Conservation (phyloP, 2,888 invertebrate species). For the Drosophila sordidula region DNA sequence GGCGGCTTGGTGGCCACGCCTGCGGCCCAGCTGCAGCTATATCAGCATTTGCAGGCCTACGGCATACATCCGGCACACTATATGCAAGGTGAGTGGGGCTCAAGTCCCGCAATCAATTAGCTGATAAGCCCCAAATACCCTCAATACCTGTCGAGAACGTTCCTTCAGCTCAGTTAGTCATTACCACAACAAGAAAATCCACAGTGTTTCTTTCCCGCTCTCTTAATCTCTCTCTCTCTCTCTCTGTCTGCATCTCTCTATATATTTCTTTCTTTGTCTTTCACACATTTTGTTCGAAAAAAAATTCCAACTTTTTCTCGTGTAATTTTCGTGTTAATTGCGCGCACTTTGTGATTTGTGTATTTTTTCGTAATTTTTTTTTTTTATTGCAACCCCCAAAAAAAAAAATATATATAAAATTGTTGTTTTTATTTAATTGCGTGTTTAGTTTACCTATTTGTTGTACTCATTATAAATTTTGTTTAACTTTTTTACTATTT, state of each 20-base stretch:
- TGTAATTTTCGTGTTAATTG: slow-evolving; percentile 56
- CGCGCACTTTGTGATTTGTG: slow-evolving; percentile 55
- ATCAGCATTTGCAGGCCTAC: slow-evolving; percentile 88
- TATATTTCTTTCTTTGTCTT: slow-evolving; percentile 13
- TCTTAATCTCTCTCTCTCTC: slow-evolving; percentile 4
- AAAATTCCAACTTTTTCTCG: slow-evolving; percentile 24
- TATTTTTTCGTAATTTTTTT: slow-evolving; percentile 18
- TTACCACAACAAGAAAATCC: slow-evolving; percentile 34
- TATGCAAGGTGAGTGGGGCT: slow-evolving; percentile 87
- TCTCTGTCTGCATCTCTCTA: slow-evolving; percentile 6
- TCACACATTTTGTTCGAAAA: slow-evolving; percentile 36
- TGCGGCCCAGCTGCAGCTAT: slow-evolving; percentile 87
- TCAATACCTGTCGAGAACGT: slow-evolving; percentile 1
- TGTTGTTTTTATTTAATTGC: slow-evolving; percentile 51
- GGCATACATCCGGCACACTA: slow-evolving; percentile 87
- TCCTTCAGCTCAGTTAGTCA: slow-evolving; percentile 52
- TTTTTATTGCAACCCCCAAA: slow-evolving; percentile 50
- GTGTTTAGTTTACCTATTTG: slow-evolving; percentile 56
- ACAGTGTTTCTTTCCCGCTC: slow-evolving; percentile 45
- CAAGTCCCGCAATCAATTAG: slow-evolving; percentile 10
- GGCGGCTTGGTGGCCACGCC: slow-evolving; percentile 86
- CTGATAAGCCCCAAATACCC: slow-evolving; percentile 1
- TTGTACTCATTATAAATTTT: slow-evolving; percentile 42
- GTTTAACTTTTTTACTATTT: slow-evolving; percentile 35
- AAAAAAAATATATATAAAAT: slow-evolving; percentile 8